Base-by-base conservation (phyloP, 2,888 invertebrate species). In the Chrysolina haemoptera region DNA sequence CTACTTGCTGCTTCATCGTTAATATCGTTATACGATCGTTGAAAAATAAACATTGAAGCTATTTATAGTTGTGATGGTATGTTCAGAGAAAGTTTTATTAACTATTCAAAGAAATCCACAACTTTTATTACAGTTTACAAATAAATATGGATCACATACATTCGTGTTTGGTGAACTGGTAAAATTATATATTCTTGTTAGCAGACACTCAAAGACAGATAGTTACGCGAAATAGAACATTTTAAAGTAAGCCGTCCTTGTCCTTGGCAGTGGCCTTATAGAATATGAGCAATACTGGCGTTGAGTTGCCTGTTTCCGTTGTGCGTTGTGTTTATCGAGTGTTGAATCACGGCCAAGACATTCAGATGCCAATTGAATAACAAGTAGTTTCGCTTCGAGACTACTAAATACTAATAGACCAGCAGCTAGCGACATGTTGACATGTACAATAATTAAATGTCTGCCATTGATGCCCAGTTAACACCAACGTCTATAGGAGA, bases 281-380 rank as follows among this genome's bases (percentile, higher is more conserved):
- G 50, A 55, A 55, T 22, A 14, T 55, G 12, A 55, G 22, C 22
- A 46, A 65, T 48, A 22, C 48, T 22, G 46, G 6, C 12, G 18
- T 46, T 48, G n/a, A 9, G 22, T 14, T 40, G 18, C 14, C 41
- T 41, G 46, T 46, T 65, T 20, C 65, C 27, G 65, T 50, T n/a
- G 66, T 66, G 66, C 41, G 35, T 50, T 35, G 66, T 66, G 35
- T 50, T 35, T 66, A 48, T 50, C 50, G 66, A 55, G 35, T 27
- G 48, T 66, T 66, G 66, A 50, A 66, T 66, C 50, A 66, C 50
- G 66, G 66, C 66, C 66, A 66, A 66, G 65, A 48, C 65, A 65
- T 20, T 65, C 46, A 9, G 66, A 50, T 50, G 66, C 66, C 10
- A 35, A 50, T 35, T 66, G 66, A 66, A 66, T 66, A 35, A 14